Evolutionary conservation across 2,888 invertebrate genomes (phyloP).

Genomic region (Alloscopus bannaensis): DNA sequence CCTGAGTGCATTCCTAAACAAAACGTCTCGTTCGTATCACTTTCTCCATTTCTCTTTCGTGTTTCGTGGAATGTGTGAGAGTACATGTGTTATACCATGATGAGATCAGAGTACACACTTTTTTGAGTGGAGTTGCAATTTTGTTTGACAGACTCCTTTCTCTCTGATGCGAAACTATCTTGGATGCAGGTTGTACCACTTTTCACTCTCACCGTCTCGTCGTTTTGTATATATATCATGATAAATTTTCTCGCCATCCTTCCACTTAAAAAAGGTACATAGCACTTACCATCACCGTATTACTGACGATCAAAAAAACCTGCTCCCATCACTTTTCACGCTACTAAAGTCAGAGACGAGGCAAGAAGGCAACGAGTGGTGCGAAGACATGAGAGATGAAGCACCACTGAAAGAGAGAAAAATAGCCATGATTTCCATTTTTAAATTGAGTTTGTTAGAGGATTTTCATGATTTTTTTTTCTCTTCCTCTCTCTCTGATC

Average conservation of each 20-base stretch:
- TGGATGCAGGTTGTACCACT: too few species aligned
- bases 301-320: too few species aligned
- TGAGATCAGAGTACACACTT: constrained; percentile 37
- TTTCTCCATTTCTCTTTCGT: too few species aligned
- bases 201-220: background rate
- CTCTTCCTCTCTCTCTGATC: too few species aligned
- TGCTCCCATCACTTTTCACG: constrained; percentile 21
- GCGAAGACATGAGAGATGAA: constrained; percentile 41
- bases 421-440: constrained; percentile 66
- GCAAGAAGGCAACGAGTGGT: constrained; percentile 21
- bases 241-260: constrained; percentile 4
- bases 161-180: too few species aligned
- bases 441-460: constrained; percentile 66
- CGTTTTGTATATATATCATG: too few species aligned
- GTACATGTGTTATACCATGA: constrained; percentile 5
- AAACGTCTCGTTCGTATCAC: too few species aligned
- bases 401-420: constrained; percentile 56
- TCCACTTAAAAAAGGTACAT: constrained; percentile 6
- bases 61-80: too few species aligned
- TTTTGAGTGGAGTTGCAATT: too few species aligned
- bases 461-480: constrained; percentile 64
- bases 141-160: too few species aligned
- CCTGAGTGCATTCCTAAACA: too few species aligned
- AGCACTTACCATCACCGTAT: background rate
- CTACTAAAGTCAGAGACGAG: constrained; percentile 25